phyloP scores from a whole-genome alignment of 2,888 invertebrate species.

The Hymenopus coronatus region DNA sequence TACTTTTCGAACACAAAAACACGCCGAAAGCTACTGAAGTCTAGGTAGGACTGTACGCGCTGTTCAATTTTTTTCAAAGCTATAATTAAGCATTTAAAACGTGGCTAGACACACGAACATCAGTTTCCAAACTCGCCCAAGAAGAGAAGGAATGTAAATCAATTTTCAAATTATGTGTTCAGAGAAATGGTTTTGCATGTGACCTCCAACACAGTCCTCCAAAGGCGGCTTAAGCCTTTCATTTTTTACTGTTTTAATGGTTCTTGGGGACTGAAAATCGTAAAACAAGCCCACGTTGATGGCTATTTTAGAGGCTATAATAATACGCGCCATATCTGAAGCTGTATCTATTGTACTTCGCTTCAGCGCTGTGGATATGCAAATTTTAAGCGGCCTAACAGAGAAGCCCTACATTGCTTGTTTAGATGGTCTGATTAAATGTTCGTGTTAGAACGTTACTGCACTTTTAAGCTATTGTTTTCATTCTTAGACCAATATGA shows the following conservation, averaged over 20 bases:
- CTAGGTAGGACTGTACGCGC: not conserved
- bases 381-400: not conserved
- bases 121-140: not conserved
- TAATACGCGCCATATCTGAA: not conserved
- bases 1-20: not conserved
- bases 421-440: not conserved
- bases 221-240: not conserved
- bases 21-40: not conserved
- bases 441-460: not conserved
- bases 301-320: not conserved
- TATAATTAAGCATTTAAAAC: conserved; percentile 8
- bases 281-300: not conserved
- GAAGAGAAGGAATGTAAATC: conserved; percentile 2
- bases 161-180: not conserved
- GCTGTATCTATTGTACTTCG: not conserved
- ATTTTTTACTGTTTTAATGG: not conserved
- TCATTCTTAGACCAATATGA: too few relatives aligned
- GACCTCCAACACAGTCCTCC: not conserved
- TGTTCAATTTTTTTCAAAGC: not conserved
- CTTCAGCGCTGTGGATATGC: not conserved
- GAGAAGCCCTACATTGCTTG: too few relatives aligned
- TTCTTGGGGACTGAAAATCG: not conserved
- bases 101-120: not conserved
- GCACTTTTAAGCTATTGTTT: too few relatives aligned
- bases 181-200: conserved; percentile 1